Percentiles rank a stretch among this genome's conserved stretches.
Conservation (phyloP, 2,888 invertebrate species). For the Dinocampus coccinellae region DNA sequence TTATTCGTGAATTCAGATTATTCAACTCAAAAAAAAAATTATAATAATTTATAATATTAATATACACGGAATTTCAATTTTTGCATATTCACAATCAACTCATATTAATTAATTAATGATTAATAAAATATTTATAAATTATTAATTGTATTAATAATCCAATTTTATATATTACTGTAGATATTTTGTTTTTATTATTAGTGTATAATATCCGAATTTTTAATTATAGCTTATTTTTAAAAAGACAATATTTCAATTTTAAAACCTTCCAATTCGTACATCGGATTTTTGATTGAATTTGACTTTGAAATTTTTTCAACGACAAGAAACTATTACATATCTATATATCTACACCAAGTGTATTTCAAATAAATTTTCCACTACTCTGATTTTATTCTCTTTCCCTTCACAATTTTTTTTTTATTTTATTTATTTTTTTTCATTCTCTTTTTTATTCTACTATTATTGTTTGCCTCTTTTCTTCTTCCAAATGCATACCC, state of each 20-base stretch:
- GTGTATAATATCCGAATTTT: no score
- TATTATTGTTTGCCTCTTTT: no score
- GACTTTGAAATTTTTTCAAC: background rate
- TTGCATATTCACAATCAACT: background rate
- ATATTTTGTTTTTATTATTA: no score
- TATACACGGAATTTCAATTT: background rate
- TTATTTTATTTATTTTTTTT: no score
- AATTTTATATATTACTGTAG: no score
- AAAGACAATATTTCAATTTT: background rate
- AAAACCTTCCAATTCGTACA: background rate
- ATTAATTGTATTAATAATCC: background rate
- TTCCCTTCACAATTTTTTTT: no score
- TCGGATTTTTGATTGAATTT: background rate
- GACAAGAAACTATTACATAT: background rate
- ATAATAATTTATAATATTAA: background rate
- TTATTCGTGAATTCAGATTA: slow-evolving; percentile 55
- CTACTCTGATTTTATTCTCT: background rate
- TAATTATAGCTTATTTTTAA: no score
- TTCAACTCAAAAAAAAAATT: background rate
- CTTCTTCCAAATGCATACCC: no score
- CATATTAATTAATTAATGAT: background rate
- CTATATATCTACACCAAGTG: background rate
- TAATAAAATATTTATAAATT: background rate
- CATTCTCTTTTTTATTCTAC: no score
- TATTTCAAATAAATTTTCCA: background rate